phyloP scores from a whole-genome alignment of 64 coral and sea anemone species.

The Stylophora pistillata region DNA sequence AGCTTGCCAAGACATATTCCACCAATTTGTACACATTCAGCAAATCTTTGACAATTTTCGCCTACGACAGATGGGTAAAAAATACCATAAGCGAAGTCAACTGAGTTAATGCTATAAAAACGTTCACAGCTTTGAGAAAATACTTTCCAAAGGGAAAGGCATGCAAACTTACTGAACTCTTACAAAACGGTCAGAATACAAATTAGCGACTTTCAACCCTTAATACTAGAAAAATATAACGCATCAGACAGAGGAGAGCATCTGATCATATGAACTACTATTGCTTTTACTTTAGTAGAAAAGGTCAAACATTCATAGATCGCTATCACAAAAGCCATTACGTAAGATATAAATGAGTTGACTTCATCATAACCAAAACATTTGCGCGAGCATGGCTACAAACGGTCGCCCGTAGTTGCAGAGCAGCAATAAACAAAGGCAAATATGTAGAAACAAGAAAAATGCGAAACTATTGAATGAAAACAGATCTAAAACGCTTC shows the following conservation, averaged over 20 bases:
- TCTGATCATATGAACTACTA: too few relatives aligned
- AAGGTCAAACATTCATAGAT: constrained; percentile 16
- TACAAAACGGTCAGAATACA: too few relatives aligned
- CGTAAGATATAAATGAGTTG: not conserved
- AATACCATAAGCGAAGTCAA: not conserved
- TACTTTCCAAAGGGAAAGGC: not conserved
- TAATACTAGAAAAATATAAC: too few relatives aligned
- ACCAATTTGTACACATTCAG: not conserved
- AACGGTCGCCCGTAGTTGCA: not conserved
- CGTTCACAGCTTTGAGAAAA: not conserved
- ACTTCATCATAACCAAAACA: constrained; percentile 26
- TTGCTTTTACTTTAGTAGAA: not conserved
- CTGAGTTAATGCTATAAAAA: not conserved
- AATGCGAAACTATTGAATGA: not conserved
- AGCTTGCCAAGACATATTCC: not conserved
- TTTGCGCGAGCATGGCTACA: constrained; percentile 6
- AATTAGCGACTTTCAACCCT: too few relatives aligned
- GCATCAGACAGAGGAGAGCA: too few relatives aligned
- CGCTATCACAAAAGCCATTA: not conserved
- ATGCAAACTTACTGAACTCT: too few relatives aligned
- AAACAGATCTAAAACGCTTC: constrained; percentile 59
- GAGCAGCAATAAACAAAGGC: constrained; percentile 6
- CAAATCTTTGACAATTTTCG: not conserved
- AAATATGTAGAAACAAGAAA: not conserved
- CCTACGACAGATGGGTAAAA: not conserved